Base-by-base conservation (phyloP, 2,888 invertebrate genomes). In the Crematogaster levior region DNA sequence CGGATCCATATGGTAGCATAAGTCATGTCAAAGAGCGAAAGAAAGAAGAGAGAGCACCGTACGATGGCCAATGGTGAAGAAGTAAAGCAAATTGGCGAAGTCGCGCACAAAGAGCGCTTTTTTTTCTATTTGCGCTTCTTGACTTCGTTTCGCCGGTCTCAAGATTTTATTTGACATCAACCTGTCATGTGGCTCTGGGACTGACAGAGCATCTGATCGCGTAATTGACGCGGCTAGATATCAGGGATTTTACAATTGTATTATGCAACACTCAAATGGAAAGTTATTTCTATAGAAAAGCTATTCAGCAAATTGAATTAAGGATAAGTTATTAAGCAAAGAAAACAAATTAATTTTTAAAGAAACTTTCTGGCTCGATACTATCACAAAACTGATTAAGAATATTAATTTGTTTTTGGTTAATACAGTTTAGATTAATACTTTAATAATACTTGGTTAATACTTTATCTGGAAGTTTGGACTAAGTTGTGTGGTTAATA, bases 1-100 rank as follows among this genome's bases (percentile, higher is more conserved):
- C 30, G 46, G 30, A 43, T 80, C 53, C 65, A 68, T 74, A 70
- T 81, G 74, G 60, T 74, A 53, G 65, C 58, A 24, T 46, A 51
- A 34, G 24, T 15, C 12, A 40, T 15, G 53, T 10, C 34, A n/a
- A 24, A 66, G 27, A 34, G 48, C 61, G 53, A 10, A 27, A 60
- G 60, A 81, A 61, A 85, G 21, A 60, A 46, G 34, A 30, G 27
- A 48, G 68, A 30, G 53, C 15, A 21, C n/a, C 4, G 21, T 1
- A n/a, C 7, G 56, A 10, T 43, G 30, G 65, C 5, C 12, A 15
- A 63, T 37, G 6, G 27, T 12, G 24, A 82, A 79, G 21, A 37
- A 68, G 27, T 24, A 51, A 48, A 77, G 24, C 58, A 53, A 70
- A 68, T 79, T 70, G 70, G 48, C 21, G 24, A 60, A 66, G 51